Evolutionary conservation across 2,113 vertebrate species (phyloP).

Genomic region (Clinocottus analis): DNA sequence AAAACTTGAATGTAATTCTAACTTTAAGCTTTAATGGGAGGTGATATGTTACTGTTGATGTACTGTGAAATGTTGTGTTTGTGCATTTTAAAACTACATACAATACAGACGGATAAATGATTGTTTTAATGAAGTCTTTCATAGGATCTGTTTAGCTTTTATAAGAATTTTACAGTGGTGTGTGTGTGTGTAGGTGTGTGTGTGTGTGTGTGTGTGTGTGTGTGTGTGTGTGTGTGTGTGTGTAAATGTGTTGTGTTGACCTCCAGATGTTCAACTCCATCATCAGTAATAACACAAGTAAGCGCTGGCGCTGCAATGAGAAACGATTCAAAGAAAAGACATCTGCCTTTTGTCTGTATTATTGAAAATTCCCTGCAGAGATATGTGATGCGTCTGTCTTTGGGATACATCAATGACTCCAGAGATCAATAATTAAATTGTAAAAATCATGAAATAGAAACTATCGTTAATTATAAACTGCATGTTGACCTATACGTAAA

Average conservation of each 20-base stretch:
- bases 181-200: no score
- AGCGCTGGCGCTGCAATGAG: background rate
- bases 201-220: no score
- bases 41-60: background rate
- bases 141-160: background rate
- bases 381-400: background rate
- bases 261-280: background rate
- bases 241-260: background rate
- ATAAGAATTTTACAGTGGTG: background rate
- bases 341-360: conserved; percentile 14
- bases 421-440: background rate
- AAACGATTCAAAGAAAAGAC: conserved; percentile 2
- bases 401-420: background rate
- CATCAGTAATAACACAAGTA: background rate
- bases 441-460: background rate
- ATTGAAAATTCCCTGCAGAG: background rate
- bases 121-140: background rate
- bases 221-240: no score
- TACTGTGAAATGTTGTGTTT: background rate
- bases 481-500: background rate
- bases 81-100: background rate
- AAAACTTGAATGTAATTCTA: background rate
- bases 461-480: background rate
- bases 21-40: background rate
- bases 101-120: background rate